phyloP scores from a whole-genome alignment of 2,113 vertebrate genomes.

The Coregonus clupeaformis region DNA sequence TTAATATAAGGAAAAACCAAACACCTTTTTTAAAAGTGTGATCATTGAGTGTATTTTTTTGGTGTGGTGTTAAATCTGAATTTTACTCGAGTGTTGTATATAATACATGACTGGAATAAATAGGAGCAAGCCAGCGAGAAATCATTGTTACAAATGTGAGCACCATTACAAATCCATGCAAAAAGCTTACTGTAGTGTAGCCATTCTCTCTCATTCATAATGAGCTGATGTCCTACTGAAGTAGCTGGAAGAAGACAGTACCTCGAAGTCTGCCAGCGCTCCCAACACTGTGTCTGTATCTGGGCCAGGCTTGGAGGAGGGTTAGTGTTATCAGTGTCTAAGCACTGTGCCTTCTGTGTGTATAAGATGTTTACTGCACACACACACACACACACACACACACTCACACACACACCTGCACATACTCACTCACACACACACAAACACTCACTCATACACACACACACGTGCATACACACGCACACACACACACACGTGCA shows the following conservation, averaged over 20 bases:
- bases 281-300: conserved; percentile 34
- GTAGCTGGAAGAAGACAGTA: conserved; percentile 25
- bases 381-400: conserved; percentile 1
- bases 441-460: neutral
- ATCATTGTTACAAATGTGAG: conserved; percentile 11
- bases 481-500: no score
- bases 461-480: no score
- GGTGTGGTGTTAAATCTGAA: neutral
- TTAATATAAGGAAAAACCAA: conserved; percentile 5
- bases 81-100: conserved; percentile 7
- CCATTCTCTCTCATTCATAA: conserved; percentile 31
- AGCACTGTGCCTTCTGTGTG: conserved; percentile 28
- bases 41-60: no score
- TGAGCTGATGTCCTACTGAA: conserved; percentile 6
- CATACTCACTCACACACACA: neutral
- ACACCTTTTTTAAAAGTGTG: no score
- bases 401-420: neutral
- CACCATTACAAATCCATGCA: conserved; percentile 7
- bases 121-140: neutral
- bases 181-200: no score
- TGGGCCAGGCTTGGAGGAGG: conserved; percentile 51
- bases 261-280: neutral
- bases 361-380: conserved; percentile 35
- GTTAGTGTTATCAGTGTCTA: conserved; percentile 48
- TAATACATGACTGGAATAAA: conserved; percentile 26